phyloP scores from a whole-genome alignment of 2,113 vertebrate species.

The Petrocephalus microphthalmus region DNA sequence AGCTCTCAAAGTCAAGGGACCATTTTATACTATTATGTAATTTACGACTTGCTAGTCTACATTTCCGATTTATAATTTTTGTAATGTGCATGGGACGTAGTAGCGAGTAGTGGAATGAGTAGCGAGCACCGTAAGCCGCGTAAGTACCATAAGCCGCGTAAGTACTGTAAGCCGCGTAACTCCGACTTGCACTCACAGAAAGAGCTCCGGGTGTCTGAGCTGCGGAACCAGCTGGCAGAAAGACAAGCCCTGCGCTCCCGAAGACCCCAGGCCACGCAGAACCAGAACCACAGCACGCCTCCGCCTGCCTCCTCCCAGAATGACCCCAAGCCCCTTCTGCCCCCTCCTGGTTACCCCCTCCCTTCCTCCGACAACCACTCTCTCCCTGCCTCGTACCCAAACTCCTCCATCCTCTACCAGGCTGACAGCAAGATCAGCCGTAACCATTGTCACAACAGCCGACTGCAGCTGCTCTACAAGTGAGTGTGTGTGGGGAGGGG shows the following conservation, averaged over 20 bases:
- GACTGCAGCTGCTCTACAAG: conserved; percentile 86
- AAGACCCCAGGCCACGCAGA: conserved; percentile 63
- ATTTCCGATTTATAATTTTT: background rate
- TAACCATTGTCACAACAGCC: conserved; percentile 84
- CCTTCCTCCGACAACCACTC: conserved; percentile 65
- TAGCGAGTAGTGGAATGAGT: no score
- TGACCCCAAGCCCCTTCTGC: conserved; percentile 62
- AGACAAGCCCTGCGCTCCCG: conserved; percentile 79
- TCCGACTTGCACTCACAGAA: conserved; percentile 59
- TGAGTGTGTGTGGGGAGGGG: conserved; percentile 49
- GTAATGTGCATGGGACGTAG: background rate
- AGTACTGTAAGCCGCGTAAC: background rate
- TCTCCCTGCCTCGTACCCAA: conserved; percentile 64
- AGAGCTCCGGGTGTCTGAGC: conserved; percentile 80
- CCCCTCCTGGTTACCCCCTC: conserved; percentile 62
- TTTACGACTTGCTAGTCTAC: background rate
- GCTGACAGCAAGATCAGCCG: conserved; percentile 77
- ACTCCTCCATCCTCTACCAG: conserved; percentile 67
- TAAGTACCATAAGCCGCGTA: background rate
- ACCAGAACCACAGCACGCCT: conserved; percentile 61
- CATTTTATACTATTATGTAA: no score
- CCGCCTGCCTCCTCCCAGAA: conserved; percentile 46
- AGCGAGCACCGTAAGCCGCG: background rate
- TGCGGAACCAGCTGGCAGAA: conserved; percentile 82
- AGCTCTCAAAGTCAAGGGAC: no score